phyloP scores from a whole-genome alignment of 1,140 invertebrate genomes.

The Drosophila kohkoa region DNA sequence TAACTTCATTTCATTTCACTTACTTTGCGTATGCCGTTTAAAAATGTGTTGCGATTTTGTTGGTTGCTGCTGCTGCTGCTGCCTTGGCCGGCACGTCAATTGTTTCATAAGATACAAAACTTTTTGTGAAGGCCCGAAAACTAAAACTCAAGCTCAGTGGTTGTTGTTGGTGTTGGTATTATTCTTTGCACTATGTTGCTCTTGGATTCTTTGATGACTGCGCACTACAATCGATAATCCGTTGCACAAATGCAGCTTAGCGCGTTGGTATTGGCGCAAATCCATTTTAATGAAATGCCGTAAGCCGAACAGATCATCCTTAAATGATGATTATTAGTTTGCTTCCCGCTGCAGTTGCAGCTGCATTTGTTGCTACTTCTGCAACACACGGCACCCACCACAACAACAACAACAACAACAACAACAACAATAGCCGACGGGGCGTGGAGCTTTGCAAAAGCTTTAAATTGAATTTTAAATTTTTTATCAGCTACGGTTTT shows the following conservation, averaged over 20 bases:
- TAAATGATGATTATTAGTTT: conserved; percentile 61
- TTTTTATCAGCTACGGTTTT: conserved; percentile 34
- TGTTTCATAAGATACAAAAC: conserved; percentile 75
- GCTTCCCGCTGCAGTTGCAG: conserved; percentile 9
- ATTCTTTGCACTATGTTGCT: conserved; percentile 32
- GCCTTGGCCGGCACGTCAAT: conserved; percentile 66
- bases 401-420: conserved; percentile 31
- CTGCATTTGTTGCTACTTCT: conserved; percentile 25
- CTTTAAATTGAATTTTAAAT: conserved; percentile 50
- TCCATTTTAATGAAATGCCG: conserved; percentile 81
- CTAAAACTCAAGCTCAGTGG: conserved; percentile 52
- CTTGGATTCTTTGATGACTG: conserved; percentile 77
- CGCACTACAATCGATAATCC: conserved; percentile 82
- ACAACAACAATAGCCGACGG: conserved; percentile 39
- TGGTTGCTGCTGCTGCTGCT: conserved; percentile 42
- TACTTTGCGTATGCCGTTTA: conserved; percentile 80
- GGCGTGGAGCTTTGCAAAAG: conserved; percentile 52
- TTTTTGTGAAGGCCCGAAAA: conserved; percentile 17
- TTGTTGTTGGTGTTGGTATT: conserved; percentile 21
- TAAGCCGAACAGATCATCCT: conserved; percentile 60
- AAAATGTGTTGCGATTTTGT: conserved; percentile 73
- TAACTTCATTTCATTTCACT: conserved; percentile 64
- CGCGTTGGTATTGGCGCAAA: conserved; percentile 72
- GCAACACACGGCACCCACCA: conserved; percentile 38
- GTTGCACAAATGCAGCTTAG: conserved; percentile 79